Evolutionary conservation across 2,113 vertebrate genomes (phyloP).

Genomic region (Pagrus major): DNA sequence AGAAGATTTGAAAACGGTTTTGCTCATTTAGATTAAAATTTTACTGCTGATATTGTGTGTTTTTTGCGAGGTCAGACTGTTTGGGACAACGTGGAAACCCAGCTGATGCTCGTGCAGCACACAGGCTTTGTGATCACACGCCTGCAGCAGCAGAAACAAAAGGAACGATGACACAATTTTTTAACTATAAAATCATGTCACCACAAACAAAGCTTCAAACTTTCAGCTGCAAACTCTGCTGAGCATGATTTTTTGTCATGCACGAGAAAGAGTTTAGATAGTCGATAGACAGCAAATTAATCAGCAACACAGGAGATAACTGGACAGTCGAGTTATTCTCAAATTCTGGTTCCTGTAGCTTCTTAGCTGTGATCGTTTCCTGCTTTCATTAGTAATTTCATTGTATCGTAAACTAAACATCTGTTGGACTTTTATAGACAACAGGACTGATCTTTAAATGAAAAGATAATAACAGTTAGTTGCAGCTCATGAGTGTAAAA

Average conservation of each 20-base stretch:
- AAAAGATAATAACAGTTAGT: neutral
- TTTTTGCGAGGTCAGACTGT: neutral
- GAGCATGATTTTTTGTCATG: neutral
- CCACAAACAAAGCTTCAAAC: neutral
- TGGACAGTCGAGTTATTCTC: neutral
- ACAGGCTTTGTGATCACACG: neutral
- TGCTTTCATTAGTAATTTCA: neutral
- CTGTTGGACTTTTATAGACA: neutral
- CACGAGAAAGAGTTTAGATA: neutral
- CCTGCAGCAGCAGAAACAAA: neutral
- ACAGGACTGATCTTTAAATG: neutral
- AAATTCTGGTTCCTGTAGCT: neutral
- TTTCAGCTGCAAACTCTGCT: neutral
- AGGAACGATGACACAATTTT: neutral
- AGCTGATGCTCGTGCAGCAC: neutral
- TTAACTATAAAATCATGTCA: neutral
- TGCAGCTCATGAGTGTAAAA: neutral
- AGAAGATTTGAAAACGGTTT: too few relatives aligned
- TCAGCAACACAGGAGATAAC: neutral
- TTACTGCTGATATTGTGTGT: too few relatives aligned
- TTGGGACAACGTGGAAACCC: neutral
- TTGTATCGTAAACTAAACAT: neutral
- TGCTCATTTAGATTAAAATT: neutral
- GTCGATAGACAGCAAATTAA: neutral
- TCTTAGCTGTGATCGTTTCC: neutral